Evolutionary conservation across 1,140 invertebrate species (phyloP).

Genomic region (Samia ricini): DNA sequence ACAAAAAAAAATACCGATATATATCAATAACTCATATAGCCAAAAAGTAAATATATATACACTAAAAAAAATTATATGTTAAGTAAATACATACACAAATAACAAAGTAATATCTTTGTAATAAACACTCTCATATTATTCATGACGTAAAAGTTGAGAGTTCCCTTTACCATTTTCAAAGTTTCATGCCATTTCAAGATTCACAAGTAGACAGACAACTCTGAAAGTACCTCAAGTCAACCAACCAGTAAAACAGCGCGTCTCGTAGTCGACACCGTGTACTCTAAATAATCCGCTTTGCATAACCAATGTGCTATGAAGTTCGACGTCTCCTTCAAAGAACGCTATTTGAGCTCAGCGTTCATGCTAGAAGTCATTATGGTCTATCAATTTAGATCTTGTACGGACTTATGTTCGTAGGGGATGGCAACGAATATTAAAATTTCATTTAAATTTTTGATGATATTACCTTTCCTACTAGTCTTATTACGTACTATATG

Average conservation of each 20-base stretch:
- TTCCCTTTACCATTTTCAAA: constrained; percentile 5
- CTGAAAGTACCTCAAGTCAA: constrained; percentile 13
- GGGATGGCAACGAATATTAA: not conserved
- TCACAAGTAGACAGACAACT: constrained; percentile 6
- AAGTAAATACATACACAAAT: no score
- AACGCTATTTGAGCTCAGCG: constrained; percentile 7
- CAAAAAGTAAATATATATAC: no score
- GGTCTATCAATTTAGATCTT: constrained; percentile 1
- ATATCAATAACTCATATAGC: no score
- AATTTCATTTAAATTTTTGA: not conserved
- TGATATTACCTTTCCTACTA: no score
- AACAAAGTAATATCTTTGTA: no score
- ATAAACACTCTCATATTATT: not conserved
- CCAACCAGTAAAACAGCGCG: constrained; percentile 15
- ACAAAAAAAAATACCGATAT: no score
- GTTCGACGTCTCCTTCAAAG: constrained; percentile 8
- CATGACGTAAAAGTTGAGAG: not conserved
- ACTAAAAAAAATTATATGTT: no score
- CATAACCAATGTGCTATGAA: constrained; percentile 29
- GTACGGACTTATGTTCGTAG: not conserved
- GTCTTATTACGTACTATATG: no score
- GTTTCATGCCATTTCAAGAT: constrained; percentile 7
- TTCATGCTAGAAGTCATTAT: constrained; percentile 15
- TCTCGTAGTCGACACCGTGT: constrained; percentile 10
- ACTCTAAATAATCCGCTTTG: constrained; percentile 36